Evolutionary conservation across 2,797 vertebrate species (phyloP).

Genomic region (Erithacus rubecula): DNA sequence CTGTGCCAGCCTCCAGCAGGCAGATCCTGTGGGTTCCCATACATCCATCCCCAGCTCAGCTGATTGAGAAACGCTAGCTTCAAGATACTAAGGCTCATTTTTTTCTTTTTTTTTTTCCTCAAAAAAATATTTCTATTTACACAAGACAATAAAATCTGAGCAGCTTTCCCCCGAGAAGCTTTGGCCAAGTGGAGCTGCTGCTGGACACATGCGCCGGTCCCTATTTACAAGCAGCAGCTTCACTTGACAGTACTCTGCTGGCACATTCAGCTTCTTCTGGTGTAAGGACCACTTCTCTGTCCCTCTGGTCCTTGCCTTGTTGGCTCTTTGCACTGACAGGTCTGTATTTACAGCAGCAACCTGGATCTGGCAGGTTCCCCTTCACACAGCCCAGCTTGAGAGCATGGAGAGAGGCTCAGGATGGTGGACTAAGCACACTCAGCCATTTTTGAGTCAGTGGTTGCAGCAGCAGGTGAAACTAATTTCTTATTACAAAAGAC

Average conservation of each 20-base stretch:
- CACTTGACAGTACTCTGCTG: background rate
- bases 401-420: background rate
- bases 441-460: background rate
- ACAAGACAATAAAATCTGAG: constrained; percentile 41
- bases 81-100: constrained; percentile 41
- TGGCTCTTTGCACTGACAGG: background rate
- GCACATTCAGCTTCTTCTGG: background rate
- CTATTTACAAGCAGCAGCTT: constrained; percentile 11
- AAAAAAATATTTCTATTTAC: constrained; percentile 59
- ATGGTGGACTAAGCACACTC: background rate
- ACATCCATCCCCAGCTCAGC: constrained; percentile 2
- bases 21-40: background rate
- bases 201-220: background rate
- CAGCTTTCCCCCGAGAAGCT: background rate
- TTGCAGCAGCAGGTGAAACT: background rate
- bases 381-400: background rate
- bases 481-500: background rate
- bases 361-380: fast-evolving
- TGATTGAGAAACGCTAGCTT: constrained; percentile 44
- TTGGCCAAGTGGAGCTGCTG: background rate
- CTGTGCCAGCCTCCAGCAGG: background rate
- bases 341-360: constrained; percentile 3
- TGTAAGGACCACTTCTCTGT: background rate
- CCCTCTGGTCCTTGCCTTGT: background rate
- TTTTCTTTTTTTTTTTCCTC: background rate